phyloP scores from a whole-genome alignment of 2,888 invertebrate species.

The Pristionchus fissidentatus region DNA sequence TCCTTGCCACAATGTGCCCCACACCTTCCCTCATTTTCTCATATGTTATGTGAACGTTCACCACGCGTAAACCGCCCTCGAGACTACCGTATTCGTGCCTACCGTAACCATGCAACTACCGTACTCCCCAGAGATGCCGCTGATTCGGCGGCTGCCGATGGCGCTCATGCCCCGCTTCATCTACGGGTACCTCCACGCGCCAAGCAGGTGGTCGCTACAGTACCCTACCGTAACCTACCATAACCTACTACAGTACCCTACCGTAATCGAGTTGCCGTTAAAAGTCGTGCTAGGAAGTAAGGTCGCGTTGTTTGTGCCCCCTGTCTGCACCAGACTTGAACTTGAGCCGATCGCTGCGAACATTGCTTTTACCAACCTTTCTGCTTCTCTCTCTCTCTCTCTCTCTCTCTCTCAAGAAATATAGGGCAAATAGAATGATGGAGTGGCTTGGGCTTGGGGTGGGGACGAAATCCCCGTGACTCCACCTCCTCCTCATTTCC shows the following conservation, averaged over 20 bases:
- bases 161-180: conserved; percentile 37
- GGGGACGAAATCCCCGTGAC: neutral
- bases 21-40: no score
- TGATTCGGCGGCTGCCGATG: conserved; percentile 28
- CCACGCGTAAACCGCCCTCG: no score
- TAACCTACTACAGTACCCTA: neutral
- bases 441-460: neutral
- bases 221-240: neutral
- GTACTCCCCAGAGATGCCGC: conserved; percentile 11
- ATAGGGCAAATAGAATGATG: no score
- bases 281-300: no score
- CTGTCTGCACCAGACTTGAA: no score
- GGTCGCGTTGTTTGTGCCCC: no score
- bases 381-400: neutral
- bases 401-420: neutral
- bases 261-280: no score
- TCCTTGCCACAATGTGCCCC: no score
- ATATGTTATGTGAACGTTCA: no score
- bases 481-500: conserved; percentile 5
- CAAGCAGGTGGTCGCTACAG: neutral
- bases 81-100: neutral
- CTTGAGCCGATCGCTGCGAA: no score
- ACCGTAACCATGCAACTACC: neutral
- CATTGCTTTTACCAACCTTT: neutral
- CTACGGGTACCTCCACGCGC: conserved; percentile 42